These are phyloP conservation scores for Brachypteracias leptosomus DNA, from an alignment of 2,113 vertebrate genomes.

Conservation along the genomic window DNA sequence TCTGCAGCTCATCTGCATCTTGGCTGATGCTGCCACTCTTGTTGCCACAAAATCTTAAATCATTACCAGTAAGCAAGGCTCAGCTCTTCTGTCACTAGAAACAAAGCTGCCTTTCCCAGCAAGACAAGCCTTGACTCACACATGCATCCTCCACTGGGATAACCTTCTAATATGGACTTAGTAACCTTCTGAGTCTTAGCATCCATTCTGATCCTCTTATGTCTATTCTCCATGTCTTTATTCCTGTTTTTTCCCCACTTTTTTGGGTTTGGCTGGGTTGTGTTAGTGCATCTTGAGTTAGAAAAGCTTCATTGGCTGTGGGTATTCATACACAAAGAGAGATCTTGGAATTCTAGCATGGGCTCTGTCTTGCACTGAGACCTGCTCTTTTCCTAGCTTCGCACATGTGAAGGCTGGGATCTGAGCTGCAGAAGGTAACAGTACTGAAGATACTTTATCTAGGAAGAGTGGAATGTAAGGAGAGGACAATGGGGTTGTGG, in stretches of 20 bases:
- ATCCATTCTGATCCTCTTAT: background rate
- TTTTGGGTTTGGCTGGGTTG: background rate
- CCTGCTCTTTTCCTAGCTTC: background rate
- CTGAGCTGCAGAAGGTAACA: background rate
- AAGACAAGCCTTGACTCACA: background rate
- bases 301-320: background rate
- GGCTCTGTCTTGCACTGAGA: background rate
- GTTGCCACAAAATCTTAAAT: background rate
- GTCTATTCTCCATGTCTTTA: background rate
- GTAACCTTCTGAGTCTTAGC: background rate
- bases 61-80: background rate
- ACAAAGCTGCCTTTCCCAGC: background rate
- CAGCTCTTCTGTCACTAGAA: background rate
- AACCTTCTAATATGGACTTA: background rate
- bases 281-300: background rate
- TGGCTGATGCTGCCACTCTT: background rate
- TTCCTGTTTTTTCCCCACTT: background rate
- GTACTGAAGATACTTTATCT: background rate
- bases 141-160: background rate
- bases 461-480: background rate
- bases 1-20: background rate
- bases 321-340: background rate
- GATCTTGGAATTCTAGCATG: background rate
- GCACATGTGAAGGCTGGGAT: background rate
- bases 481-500: background rate